phyloP scores from a whole-genome alignment of 2,888 invertebrate species.

The Vanessa cardui region DNA sequence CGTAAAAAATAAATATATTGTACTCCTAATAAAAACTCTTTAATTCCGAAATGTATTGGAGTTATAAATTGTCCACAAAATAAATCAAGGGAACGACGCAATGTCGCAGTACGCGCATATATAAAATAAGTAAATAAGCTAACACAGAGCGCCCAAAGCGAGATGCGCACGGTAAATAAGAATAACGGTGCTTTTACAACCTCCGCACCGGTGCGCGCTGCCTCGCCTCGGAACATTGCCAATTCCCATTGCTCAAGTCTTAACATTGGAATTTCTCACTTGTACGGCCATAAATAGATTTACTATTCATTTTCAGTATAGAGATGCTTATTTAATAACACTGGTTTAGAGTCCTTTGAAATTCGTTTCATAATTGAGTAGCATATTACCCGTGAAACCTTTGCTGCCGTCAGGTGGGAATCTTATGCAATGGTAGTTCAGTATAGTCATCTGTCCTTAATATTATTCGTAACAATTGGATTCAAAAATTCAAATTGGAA shows the following conservation, averaged over 20 bases:
- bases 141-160: constrained; percentile 65
- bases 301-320: constrained; percentile 58
- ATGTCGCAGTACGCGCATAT: constrained; percentile 35
- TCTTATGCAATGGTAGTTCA: no score
- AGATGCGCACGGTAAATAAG: constrained; percentile 81
- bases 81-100: constrained; percentile 30
- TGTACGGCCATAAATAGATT: constrained; percentile 70
- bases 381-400: constrained; percentile 46
- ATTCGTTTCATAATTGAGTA: constrained; percentile 39
- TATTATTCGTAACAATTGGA: no score
- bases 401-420: constrained; percentile 42
- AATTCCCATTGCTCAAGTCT: constrained; percentile 78
- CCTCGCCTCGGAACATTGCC: constrained; percentile 77
- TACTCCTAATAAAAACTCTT: not conserved
- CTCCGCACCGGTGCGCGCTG: constrained; percentile 64
- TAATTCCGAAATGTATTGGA: not conserved
- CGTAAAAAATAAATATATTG: no score
- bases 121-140: constrained; percentile 58
- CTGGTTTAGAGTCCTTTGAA: constrained; percentile 41
- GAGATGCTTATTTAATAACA: constrained; percentile 39
- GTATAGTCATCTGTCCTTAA: no score
- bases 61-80: constrained; percentile 30
- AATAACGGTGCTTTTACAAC: constrained; percentile 80
- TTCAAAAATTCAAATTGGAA: no score
- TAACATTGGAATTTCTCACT: constrained; percentile 78